Conservation (phyloP, 2,797 vertebrate genomes). For the Perodicticus potto region DNA sequence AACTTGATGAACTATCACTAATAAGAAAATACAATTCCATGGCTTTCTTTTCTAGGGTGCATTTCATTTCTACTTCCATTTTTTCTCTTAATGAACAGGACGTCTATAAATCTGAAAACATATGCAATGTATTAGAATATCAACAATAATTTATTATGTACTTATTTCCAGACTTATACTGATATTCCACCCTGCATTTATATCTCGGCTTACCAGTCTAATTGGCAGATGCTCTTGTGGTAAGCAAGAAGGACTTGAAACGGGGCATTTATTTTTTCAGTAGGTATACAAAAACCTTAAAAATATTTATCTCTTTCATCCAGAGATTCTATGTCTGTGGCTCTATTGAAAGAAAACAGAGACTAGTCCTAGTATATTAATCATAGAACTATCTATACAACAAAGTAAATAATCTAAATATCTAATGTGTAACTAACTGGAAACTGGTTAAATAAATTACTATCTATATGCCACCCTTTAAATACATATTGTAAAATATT, state of each 20-base stretch:
- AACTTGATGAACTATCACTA: neutral
- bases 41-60: neutral
- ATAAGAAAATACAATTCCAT: neutral
- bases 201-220: neutral
- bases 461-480: constrained; percentile 10
- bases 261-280: neutral
- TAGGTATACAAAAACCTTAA: constrained; percentile 11
- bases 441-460: constrained; percentile 60
- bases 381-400: neutral
- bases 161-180: neutral
- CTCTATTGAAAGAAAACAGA: neutral
- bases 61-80: neutral
- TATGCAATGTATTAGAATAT: neutral
- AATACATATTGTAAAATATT: constrained; percentile 1
- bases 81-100: neutral
- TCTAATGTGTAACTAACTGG: neutral
- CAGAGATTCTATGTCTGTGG: constrained; percentile 4
- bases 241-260: neutral
- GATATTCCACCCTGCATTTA: neutral
- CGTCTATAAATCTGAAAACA: neutral
- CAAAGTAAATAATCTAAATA: neutral
- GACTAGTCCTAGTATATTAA: neutral
- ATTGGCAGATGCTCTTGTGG: neutral
- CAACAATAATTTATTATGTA: neutral
- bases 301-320: neutral